These are phyloP conservation scores for Oxyteleia sp. DNA, from an alignment of 2,888 invertebrate species.

Conservation along the genomic window DNA sequence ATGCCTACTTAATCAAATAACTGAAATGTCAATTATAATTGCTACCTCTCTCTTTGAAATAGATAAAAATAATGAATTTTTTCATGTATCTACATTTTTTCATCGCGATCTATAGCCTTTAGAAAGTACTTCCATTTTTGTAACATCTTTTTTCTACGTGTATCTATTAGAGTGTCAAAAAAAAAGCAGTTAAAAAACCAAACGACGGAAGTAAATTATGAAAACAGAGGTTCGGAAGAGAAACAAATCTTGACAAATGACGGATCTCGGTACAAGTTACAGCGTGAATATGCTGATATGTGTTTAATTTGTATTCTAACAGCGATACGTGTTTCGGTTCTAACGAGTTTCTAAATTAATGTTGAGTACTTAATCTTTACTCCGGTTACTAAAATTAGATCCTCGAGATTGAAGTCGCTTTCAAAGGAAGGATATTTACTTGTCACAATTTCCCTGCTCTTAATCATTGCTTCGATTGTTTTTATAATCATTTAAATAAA, in stretches of 20 bases:
- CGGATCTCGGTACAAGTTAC: conserved; percentile 9
- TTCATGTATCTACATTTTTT: background rate
- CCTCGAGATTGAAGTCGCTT: background rate
- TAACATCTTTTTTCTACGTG: background rate
- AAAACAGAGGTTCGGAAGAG: conserved; percentile 10
- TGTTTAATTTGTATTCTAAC: conserved; percentile 27
- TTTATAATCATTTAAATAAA: background rate
- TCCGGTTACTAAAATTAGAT: conserved; percentile 8
- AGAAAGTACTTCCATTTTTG: background rate
- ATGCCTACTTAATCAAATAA: too few relatives aligned
- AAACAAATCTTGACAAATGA: conserved; percentile 33
- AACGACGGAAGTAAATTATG: conserved; percentile 12
- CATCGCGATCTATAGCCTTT: background rate
- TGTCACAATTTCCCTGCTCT: background rate
- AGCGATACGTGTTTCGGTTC: background rate
- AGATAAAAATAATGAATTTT: background rate
- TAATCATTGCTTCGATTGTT: conserved; percentile 9
- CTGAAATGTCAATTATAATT: background rate
- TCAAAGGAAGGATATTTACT: conserved; percentile 6
- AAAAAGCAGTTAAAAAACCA: background rate
- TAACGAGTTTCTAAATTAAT: conserved; percentile 15
- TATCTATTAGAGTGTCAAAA: background rate
- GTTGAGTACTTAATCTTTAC: background rate
- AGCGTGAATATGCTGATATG: conserved; percentile 9
- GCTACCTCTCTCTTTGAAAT: too few relatives aligned